Evolutionary conservation across 2,888 invertebrate genomes (phyloP), one percentile per base, ranked within the genome.

Genomic region (Bhutanitis thaidina): DNA sequence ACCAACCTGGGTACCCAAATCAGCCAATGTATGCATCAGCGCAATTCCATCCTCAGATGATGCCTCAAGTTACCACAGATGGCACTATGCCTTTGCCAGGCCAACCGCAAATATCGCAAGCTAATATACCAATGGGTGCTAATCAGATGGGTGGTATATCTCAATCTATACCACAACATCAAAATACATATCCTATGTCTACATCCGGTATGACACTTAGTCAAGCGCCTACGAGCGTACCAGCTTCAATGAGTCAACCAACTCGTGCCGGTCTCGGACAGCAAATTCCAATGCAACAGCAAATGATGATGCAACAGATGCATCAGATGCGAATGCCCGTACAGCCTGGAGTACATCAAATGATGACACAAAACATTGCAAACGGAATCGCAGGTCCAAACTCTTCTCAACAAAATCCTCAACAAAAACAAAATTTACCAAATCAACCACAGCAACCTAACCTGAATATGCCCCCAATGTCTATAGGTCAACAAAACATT

Each of bases 11-110:
- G 38, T 91, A 84, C 69, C 74, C 84, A 45, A 77, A 79, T 61
- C 90, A 91, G 61, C 78, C 90, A 29, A 77, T 91, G 66, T 91
- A 87, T 54, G 90, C 84, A 45, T 90, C 88, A 45, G 75, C 85
- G 0, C 86, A 91, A 14, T 81, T 84, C 44, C 93, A 91, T 49
- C 79, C 86, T 1, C 90, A 90, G 54, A 91, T 84, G 75, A 75
- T 83, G 71, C 70, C 77, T 0, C 86, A 80, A 58, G 64, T 69
- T 0, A 87, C 82, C 56, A 77, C 72, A 27, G 83, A 77, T 59
- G 83, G 64, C 7, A 55, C 69, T 20, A 47, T 71, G 20, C 59
- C 76, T 0, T 64, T 76, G 52, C 74, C 78, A 1, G 80, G 77
- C 1, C 84, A 81, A 59, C 70, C 82, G 0, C 84, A 78, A 56